Base-by-base conservation (phyloP, 2,888 invertebrate genomes). In the Drosophila kanekoi region DNA sequence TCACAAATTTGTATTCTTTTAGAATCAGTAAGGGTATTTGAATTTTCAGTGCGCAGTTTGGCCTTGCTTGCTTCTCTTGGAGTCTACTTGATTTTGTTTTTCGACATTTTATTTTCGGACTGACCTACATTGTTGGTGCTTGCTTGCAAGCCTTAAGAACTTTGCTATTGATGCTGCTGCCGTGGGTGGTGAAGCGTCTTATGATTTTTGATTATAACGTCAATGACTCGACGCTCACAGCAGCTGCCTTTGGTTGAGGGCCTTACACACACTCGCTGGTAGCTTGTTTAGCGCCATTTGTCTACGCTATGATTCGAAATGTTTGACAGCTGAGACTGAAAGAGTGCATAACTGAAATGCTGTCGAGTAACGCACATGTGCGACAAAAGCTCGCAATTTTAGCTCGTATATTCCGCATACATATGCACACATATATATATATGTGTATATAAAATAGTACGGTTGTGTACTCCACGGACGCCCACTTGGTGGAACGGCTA, bases 161-260 rank as follows among this genome's bases (percentile, higher is more conserved):
- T 60, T 37, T 47, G 58, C 37, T 44, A 18, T 49, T 48, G 64
- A 54, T 40, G 49, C 32, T 57, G 28, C 6, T 35, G 28, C 28
- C 60, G 48, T 48, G 48, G 41, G 59, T 20, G 40, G 18, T 40
- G 48, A 51, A 62, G 72, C 69, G 74, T 80, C 83, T 80, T 81
- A 81, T 77, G 74, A 81, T 83, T 86, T 85, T 83, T 74, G 83
- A 83, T 79, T 67, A 80, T 79, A 84, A 79, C 73, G 84, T 79
- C 84, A 77, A 81, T 79, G 79, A 69, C 63, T 70, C 74, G 77
- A 81, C 60, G 54, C 38, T 47, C 52, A 58, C 62, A 74, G 71
- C 84, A 71, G 81, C 66, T 71, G 68, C 63, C 48, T 28, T 18
- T 63, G 54, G 28, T 48, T 43, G 16, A 44, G n/a, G 43, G 37